Evolutionary conservation across 2,797 vertebrate species (phyloP).

Genomic region (Okamejei kenojei): DNA sequence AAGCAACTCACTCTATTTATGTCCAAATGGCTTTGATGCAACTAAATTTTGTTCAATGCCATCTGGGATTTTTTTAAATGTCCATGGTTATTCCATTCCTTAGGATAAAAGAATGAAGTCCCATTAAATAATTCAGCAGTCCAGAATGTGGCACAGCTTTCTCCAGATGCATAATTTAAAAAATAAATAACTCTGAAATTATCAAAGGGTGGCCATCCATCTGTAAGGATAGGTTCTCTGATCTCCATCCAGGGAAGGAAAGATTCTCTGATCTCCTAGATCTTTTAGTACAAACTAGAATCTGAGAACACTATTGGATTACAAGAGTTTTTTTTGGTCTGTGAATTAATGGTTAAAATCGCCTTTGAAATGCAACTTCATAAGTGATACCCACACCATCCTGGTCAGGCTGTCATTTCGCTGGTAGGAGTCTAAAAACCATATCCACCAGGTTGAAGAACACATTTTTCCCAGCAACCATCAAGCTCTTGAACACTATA

Average conservation of each 20-base stretch:
- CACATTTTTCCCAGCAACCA: too few relatives aligned
- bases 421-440: too few relatives aligned
- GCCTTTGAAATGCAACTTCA: background rate
- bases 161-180: background rate
- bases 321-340: background rate
- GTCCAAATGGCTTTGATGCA: background rate
- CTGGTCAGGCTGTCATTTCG: too few relatives aligned
- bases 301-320: background rate
- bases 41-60: background rate
- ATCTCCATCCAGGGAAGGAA: background rate
- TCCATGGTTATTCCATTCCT: background rate
- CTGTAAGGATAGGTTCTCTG: background rate
- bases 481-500: too few relatives aligned
- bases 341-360: background rate
- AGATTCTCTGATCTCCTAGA: background rate
- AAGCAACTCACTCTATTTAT: background rate
- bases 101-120: background rate
- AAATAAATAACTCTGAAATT: background rate
- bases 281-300: background rate
- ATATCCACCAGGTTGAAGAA: too few relatives aligned
- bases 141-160: background rate
- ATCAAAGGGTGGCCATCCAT: background rate
- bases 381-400: too few relatives aligned
- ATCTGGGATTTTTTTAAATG: background rate
- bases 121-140: background rate